These are phyloP conservation scores for Pipistrellus pygmaeus DNA, from an alignment of 2,797 vertebrate genomes.

Conservation along the genomic window DNA sequence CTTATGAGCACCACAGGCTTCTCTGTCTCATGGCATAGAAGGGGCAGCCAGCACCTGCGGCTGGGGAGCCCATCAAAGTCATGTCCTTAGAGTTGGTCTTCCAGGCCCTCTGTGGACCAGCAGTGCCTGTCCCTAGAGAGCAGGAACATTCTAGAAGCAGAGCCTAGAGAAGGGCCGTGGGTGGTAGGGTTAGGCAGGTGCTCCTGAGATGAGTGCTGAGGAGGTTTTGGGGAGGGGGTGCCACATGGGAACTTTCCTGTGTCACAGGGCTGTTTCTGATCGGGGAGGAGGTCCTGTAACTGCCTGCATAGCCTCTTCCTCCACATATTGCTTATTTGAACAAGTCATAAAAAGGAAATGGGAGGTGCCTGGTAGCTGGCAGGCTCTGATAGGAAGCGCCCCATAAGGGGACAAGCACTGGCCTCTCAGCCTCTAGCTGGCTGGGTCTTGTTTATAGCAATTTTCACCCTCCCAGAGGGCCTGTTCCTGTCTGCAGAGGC, in stretches of 20 bases:
- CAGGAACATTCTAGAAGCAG: neutral
- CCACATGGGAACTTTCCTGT: neutral
- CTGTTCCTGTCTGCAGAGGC: no score
- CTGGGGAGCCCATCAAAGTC: neutral
- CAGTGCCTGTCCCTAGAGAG: neutral
- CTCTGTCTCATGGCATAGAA: neutral
- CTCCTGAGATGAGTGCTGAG: neutral
- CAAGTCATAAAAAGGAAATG: neutral
- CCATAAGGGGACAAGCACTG: fast-evolving
- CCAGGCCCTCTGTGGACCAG: neutral
- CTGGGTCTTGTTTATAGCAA: no score
- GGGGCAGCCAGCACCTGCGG: neutral
- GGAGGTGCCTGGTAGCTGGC: neutral
- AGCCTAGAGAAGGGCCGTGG: neutral
- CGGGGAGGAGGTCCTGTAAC: neutral
- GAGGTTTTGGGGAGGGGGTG: no score
- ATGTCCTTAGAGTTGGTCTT: fast-evolving
- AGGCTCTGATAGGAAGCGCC: neutral
- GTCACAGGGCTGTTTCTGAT: neutral
- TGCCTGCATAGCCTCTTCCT: neutral
- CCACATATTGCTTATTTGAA: neutral
- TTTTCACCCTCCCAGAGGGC: fast-evolving
- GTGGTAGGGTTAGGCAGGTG: neutral
- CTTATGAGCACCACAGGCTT: fast-evolving
- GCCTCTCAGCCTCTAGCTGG: no score